Evolutionary conservation across 2,888 invertebrate species (phyloP).

Genomic region (Dendrolimus houi): DNA sequence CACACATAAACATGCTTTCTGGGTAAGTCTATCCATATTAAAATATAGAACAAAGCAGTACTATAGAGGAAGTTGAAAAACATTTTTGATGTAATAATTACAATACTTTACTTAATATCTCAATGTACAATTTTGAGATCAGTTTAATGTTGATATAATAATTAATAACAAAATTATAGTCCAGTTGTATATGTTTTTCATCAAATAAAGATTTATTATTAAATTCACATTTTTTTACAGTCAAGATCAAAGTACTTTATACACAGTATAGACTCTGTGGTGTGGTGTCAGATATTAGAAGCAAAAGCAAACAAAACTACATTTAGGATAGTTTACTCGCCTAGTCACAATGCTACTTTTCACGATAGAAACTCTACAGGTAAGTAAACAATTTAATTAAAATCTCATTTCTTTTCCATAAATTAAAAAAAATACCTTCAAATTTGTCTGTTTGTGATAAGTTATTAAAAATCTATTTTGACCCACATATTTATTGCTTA

Average conservation of each 20-base stretch:
- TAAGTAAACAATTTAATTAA: constrained; percentile 13
- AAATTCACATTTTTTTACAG: constrained; percentile 31
- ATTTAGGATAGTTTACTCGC: constrained; percentile 84
- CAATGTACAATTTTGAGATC: too few relatives aligned
- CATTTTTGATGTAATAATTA: too few relatives aligned
- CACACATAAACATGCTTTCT: constrained; percentile 79
- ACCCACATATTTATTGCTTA: too few relatives aligned
- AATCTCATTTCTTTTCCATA: too few relatives aligned
- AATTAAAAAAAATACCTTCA: too few relatives aligned
- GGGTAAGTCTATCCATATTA: constrained; percentile 42
- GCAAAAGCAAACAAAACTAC: constrained; percentile 83
- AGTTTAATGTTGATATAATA: too few relatives aligned
- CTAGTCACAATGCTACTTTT: constrained; percentile 38
- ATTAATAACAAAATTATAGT: too few relatives aligned
- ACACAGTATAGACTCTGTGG: constrained; percentile 91
- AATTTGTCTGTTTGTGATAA: too few relatives aligned
- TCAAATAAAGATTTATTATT: background rate
- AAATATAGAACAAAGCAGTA: background rate
- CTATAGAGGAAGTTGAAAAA: too few relatives aligned
- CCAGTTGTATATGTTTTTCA: too few relatives aligned
- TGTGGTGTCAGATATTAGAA: constrained; percentile 90
- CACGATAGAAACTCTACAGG: constrained; percentile 45
- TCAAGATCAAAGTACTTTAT: constrained; percentile 86
- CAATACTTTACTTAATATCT: too few relatives aligned
- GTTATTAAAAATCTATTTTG: too few relatives aligned